Base-by-base conservation (phyloP, 2,888 invertebrate species). In the Drosophila eohydei region DNA sequence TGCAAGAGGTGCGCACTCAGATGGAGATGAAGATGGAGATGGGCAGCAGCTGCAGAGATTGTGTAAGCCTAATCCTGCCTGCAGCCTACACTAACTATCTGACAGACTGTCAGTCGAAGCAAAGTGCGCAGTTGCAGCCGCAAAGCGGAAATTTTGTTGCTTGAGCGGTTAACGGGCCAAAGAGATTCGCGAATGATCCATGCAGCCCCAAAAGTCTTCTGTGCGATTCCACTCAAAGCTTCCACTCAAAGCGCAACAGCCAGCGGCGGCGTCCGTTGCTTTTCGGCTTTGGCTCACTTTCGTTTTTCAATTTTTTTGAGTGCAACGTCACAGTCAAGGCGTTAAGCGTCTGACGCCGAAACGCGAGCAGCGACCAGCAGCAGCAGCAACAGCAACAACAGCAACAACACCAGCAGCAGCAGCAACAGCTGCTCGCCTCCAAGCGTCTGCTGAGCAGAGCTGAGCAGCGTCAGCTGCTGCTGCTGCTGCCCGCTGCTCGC, bases 111-210 rank as follows among this genome's bases (percentile, higher is more conserved):
- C 44, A 30, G 66, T 26, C 66, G 11, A 9, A 41, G 50, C 57
- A 46, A 52, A 58, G 46, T 62, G 57, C 26, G 36, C 60, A 26
- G 34, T 58, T 43, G 74, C 74, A 81, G 57, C 71, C 71, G 66
- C 77, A 74, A 80, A 78, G 83, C 78, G 88, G 78, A 86, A 83
- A 88, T 71, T 75, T 88, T 74, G 11, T 6, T 54, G 66, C 51
- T 60, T 69, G 66, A 57, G 61, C 56, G 51, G 64, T 26, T 40
- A 66, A 40, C 30, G 41, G 65, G 68, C 60, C 34, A 38, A 44
- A 64, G 54, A 71, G 40, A 64, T 71, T 70, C 66, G 66, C 54
- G 54, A 51, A 66, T 59, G 51, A 60, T 50, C 51, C 28, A 57
- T 51, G 56, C 59, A 52, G 38, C 38, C 52, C 38, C 50, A 52